Base-by-base conservation (phyloP, 2,113 vertebrate genomes). In the Aegithalos caudatus region DNA sequence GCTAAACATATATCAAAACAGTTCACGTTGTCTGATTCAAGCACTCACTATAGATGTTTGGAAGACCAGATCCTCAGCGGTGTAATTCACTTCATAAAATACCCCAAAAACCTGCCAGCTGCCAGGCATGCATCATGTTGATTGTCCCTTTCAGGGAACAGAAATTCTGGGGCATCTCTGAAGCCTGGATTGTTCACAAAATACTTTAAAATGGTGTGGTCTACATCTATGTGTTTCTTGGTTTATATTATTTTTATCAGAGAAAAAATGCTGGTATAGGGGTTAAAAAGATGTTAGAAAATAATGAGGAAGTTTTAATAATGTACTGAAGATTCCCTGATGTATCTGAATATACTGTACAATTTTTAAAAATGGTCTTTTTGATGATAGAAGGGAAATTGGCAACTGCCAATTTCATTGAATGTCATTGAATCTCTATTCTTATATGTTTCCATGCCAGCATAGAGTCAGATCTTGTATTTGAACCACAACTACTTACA, bases 321-420 rank as follows among this genome's bases (percentile, higher is more conserved):
- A 23, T 16, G 6, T 14, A 29, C 11, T 33, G 23, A 90, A 29
- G 25, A 10, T 54, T 66, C 9, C 9, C 22, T 71, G 35, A 18
- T 16, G 7, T 78, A 45, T 38, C 47, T 72, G 29, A 80, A 61
- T 53, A 72, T 22, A 51, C 6, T 23, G 5, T 33, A 60, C 8
- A 42, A 27, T 42, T 58, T 60, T 51, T 21, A 45, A 71, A 57
- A 44, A 48, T 1, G 3, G 9, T 16, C 0, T 40, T 85, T 79
- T 54, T 5, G 19, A 10, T 65, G 67, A 53, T n/a, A 24, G 9
- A 33, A 37, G 6, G 3, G 5, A 83, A 65, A 50, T 45, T 80
- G 14, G 23, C 10, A 62, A 42, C 20, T 65, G 10, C 1, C n/a
- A n/a, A n/a, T n/a, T n/a, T 5, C 2, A 5, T 14, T 23, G 4